A percentile compares a stretch with the other conserved stretches of the same genome.
Evolutionary conservation across 2,797 vertebrate genomes (phyloP).

Genomic region (Liparis tanakae): DNA sequence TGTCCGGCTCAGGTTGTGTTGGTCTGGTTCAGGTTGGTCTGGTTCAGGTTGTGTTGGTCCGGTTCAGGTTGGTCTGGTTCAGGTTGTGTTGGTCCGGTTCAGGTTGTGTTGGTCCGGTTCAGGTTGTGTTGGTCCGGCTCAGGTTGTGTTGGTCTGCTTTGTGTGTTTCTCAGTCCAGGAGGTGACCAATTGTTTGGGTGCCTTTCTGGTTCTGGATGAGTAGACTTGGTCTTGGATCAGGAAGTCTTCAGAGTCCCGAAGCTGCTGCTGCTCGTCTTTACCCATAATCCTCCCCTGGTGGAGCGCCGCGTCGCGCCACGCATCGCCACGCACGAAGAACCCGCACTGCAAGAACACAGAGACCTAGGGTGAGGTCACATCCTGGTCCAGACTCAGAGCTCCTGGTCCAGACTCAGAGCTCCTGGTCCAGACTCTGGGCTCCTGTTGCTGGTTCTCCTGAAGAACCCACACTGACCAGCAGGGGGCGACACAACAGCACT

Average conservation of each 20-base stretch:
- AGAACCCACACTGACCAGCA: constrained; percentile 90
- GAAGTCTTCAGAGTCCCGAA: constrained; percentile 74
- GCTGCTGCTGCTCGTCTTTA: constrained; percentile 71
- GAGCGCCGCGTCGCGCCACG: constrained; percentile 77
- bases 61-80: neutral
- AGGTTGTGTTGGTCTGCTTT: neutral
- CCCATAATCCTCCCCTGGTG: constrained; percentile 88
- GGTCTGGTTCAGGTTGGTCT: neutral
- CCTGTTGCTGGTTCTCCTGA: constrained; percentile 90
- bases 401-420: constrained; percentile 85
- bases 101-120: neutral
- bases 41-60: neutral
- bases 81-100: neutral
- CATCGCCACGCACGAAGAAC: constrained; percentile 86
- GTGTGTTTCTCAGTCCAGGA: constrained; percentile 82
- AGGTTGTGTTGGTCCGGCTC: neutral
- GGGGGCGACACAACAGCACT: constrained; percentile 43
- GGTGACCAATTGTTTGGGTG: constrained; percentile 88
- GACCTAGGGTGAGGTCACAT: neutral
- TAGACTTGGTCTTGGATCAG: constrained; percentile 73
- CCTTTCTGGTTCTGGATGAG: constrained; percentile 23
- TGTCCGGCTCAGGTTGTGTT: neutral
- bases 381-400: constrained; percentile 76
- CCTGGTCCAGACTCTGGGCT: constrained; percentile 86
- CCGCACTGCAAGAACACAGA: constrained; percentile 80